Base-by-base conservation (phyloP, 37 sponge, comb jelly and placozoan genomes). In the Agelas oroides region DNA sequence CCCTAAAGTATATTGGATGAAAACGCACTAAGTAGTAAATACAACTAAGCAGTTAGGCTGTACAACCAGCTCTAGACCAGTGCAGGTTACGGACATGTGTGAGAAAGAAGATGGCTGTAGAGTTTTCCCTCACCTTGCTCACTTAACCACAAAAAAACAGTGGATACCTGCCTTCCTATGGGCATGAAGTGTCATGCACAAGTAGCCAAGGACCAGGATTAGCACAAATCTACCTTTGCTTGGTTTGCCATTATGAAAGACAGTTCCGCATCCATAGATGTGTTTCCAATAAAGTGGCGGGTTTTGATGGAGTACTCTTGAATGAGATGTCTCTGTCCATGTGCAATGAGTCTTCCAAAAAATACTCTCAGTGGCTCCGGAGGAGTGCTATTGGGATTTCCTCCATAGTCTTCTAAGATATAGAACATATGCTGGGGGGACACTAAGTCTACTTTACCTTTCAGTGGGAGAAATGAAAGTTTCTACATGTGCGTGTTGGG, bases 211-310 rank as follows among this genome's bases (percentile, higher is more conserved):
- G 46, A 46, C 46, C 46, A 46, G 46, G 8, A 46, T 46, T 46
- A 12, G 46, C 46, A 46, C 8, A 46, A 3, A 46, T 46, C 6
- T 70, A 94, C 98, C 86, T 83, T 77, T 1, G 97, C 99, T 39
- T 86, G 84, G 72, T 98, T 98, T 33, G 96, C 99, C 97, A 96
- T 98, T 24, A 98, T 80, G 35, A 98, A 80, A 2, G 95, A 92
- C 35, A 98, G 91, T 65, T 92, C 91, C 17, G 99, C 89, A 54
- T 94, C 95, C 97, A 98, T 96, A 37, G 99, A 94, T 11, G 99
- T 98, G 76, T 94, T 92, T 0, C 93, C 99, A 70, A 98, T 98
- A 76, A 91, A 98, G 37, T 86, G 83, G 3, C 99, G 75, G 13
- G 80, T 85, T 75, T 88, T 96, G 2, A 98, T 72, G 15, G 95